These are phyloP conservation scores for Pantelozetes paolii DNA, from an alignment of 2,888 invertebrate genomes.

Conservation along the genomic window DNA sequence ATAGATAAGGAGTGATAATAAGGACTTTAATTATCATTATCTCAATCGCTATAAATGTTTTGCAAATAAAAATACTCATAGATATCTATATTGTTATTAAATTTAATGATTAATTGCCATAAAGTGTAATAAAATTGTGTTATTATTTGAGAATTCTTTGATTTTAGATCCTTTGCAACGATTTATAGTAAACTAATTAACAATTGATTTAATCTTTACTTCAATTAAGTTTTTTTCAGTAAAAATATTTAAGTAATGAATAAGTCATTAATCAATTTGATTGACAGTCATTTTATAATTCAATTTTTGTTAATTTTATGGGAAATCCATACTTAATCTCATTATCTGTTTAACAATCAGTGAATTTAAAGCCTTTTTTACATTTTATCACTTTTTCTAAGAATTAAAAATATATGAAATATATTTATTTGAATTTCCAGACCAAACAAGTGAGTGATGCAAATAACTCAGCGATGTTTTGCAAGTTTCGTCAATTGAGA, in stretches of 20 bases:
- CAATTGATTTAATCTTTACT: no score
- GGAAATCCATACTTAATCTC: no score
- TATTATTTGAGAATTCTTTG: not conserved
- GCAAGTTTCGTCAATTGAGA: slow-evolving; percentile 81
- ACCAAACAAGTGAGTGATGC: slow-evolving; percentile 88
- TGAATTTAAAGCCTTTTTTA: no score
- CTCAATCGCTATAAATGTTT: not conserved
- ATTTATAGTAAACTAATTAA: no score
- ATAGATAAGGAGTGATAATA: not conserved
- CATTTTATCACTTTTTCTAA: no score
- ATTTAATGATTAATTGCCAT: not conserved
- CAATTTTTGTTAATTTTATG: no score
- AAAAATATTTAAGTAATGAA: no score
- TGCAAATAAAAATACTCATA: not conserved
- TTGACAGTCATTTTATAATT: no score
- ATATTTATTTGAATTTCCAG: slow-evolving; percentile 40
- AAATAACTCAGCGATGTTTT: slow-evolving; percentile 75
- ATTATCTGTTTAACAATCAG: no score
- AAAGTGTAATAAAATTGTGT: not conserved
- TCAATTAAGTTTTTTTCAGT: no score
- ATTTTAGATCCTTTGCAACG: no score
- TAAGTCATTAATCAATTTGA: no score
- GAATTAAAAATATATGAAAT: not conserved
- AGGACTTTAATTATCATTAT: slow-evolving; percentile 12
- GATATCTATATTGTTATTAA: not conserved